Evolutionary conservation across 2,113 vertebrate species (phyloP), one percentile per base, ranked within the genome.

Genomic region (Dicentrarchus labrax): DNA sequence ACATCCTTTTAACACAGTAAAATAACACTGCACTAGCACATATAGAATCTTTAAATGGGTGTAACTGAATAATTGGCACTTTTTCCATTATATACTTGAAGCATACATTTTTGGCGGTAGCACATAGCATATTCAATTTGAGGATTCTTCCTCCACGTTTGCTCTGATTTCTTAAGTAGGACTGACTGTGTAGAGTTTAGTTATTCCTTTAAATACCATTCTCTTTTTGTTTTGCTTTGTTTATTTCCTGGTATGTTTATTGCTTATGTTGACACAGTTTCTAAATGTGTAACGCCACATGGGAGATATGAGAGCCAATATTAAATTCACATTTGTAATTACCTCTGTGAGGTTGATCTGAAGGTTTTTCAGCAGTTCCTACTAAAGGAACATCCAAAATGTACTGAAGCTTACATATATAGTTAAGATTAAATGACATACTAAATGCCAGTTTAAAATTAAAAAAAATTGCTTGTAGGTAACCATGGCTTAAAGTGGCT

Each of bases 231-330:
- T 30, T 19, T 38, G 12, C 24, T 59, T 59, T 36, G 36, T 22
- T 24, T 16, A 21, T 60, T 76, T 36, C 17, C 16, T n/a, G 8
- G 38, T 8, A 47, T 71, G 47, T 73, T 60, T 77, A 60, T 2
- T 73, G 43, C 78, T 78, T 50, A 75, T 59, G 48, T 43, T 78
- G 78, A 90, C 75, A 78, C 76, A 85, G 60, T 88, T 86, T 89
- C 80, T 66, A 71, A 76, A 90, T 83, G n/a, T 73, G 53, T 9
- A 61, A 39, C 43, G 45, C 24, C 72, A 70, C 62, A 48, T 71
- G 78, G 70, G 86, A 81, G 66, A 72, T 47, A 59, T 60, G 60
- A 50, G 78, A 68, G 51, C 36, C 47, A 68, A 67, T 12, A 54
- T 56, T 45, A 87, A 84, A 66, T 60, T 54, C 39, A 56, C 51